A percentile compares a stretch with the other conserved stretches of the same genome.
Evolutionary conservation across 2,797 vertebrate genomes (phyloP).

Genomic region (Dryobates pubescens): DNA sequence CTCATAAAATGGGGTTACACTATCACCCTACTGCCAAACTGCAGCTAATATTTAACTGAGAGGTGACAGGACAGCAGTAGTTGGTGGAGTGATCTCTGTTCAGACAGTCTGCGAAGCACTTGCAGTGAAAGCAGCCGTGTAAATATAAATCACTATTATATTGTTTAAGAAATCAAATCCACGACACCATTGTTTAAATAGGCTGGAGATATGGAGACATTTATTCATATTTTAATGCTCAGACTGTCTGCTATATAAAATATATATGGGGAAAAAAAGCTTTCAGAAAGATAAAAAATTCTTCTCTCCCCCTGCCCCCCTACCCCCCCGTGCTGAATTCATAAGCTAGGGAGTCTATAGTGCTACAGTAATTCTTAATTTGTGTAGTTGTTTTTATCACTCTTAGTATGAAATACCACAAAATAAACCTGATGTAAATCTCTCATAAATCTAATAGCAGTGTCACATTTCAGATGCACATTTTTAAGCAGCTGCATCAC

Average conservation of each 20-base stretch:
- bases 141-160: constrained; percentile 38
- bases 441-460: constrained; percentile 36
- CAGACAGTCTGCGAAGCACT: background rate
- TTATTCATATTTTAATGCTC: constrained; percentile 51
- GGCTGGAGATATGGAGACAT: background rate
- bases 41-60: background rate
- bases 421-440: constrained; percentile 47
- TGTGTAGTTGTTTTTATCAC: constrained; percentile 47
- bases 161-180: constrained; percentile 45
- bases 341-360: background rate
- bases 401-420: constrained; percentile 25
- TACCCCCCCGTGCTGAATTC: background rate
- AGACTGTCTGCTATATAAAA: constrained; percentile 32
- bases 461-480: background rate
- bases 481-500: constrained; percentile 28
- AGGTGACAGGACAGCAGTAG: background rate
- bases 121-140: background rate
- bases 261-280: constrained; percentile 43
- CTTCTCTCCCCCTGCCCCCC: background rate
- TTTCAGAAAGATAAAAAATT: constrained; percentile 38
- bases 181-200: constrained; percentile 44
- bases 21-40: background rate
- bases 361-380: constrained; percentile 58
- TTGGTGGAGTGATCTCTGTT: background rate
- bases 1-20: background rate